Conservation (phyloP, 2,888 invertebrate species). For the Dexiosoma caninum region DNA sequence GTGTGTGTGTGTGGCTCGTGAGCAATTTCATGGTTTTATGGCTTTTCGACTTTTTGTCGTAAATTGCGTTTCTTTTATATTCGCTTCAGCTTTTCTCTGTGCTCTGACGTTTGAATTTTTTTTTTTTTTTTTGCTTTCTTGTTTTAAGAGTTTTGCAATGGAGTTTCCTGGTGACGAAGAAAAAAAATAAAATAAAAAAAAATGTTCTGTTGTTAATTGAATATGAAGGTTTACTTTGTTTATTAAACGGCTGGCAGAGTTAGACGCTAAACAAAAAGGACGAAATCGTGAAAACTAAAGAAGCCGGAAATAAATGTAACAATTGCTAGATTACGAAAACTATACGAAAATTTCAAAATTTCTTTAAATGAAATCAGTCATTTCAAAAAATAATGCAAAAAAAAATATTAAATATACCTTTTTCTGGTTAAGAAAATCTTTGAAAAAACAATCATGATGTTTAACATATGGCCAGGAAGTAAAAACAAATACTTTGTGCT, state of each 20-base stretch:
- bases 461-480: constrained; percentile 44
- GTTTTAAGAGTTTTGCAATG: constrained; percentile 11
- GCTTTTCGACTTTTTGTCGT: constrained; percentile 57
- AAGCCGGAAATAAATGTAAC: constrained; percentile 59
- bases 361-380: constrained; percentile 18
- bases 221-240: constrained; percentile 40
- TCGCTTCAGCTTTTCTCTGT: not conserved
- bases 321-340: constrained; percentile 49
- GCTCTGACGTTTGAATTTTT: constrained; percentile 31
- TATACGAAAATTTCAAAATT: constrained; percentile 41
- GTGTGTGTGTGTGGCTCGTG: constrained; percentile 53
- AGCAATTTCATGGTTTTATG: constrained; percentile 66
- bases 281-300: constrained; percentile 25
- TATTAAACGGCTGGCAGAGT: not conserved
- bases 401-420: not conserved
- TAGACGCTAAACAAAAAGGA: constrained; percentile 1
- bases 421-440: constrained; percentile 13
- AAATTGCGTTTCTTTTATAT: constrained; percentile 29
- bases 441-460: not conserved
- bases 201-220: constrained; percentile 48
- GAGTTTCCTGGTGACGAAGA: constrained; percentile 25
- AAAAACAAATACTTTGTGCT: constrained; percentile 17
- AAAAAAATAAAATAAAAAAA: not conserved
- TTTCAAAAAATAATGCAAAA: not conserved
- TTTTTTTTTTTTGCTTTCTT: too few relatives aligned